A percentile compares a stretch with the other conserved stretches of the same genome.
phyloP scores from a whole-genome alignment of 2,113 vertebrate species.

The Raja brachyura region DNA sequence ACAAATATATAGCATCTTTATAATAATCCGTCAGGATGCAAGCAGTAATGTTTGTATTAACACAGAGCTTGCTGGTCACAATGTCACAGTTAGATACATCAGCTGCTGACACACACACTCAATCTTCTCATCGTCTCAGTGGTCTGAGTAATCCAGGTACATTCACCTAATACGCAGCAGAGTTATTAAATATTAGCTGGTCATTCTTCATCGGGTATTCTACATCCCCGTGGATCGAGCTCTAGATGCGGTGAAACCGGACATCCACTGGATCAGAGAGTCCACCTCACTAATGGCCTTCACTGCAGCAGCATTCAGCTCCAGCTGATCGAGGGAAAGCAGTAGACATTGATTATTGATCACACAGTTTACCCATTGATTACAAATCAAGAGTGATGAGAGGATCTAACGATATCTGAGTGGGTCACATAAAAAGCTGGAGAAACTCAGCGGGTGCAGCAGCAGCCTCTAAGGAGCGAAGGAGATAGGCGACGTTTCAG shows the following conservation, averaged over 20 bases:
- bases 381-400: no score
- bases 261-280: slow-evolving; percentile 17
- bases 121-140: no score
- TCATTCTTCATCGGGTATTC: background rate
- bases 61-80: background rate
- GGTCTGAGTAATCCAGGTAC: background rate
- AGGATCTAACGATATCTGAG: background rate
- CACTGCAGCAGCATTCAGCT: background rate
- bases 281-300: slow-evolving; percentile 32
- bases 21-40: background rate
- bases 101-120: no score
- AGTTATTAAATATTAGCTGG: background rate
- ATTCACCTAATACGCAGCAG: background rate
- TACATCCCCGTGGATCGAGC: background rate
- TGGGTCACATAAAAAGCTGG: no score
- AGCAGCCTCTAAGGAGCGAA: no score
- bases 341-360: slow-evolving; percentile 9
- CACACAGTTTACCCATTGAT: background rate
- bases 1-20: background rate
- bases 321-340: background rate
- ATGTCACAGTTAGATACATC: no score
- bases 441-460: no score
- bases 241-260: background rate
- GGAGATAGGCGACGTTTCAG: no score
- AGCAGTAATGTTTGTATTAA: no score